phyloP scores from a whole-genome alignment of 2,888 invertebrate species.

The Sceliomorpha sp. region DNA sequence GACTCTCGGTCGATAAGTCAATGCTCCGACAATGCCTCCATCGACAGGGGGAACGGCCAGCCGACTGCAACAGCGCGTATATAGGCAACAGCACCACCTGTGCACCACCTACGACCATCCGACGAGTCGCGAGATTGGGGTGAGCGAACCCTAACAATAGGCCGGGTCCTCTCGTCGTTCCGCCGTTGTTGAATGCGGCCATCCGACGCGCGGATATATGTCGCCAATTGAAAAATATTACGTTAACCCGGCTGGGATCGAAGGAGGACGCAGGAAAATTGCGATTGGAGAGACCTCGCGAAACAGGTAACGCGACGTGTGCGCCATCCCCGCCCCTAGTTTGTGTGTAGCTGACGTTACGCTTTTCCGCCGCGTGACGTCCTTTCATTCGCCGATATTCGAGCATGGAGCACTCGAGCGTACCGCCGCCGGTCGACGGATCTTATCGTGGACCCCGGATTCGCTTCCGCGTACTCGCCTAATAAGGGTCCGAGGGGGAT shows the following conservation, averaged over 20 bases:
- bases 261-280: constrained; percentile 25
- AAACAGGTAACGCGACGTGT: too few species aligned
- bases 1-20: constrained; percentile 65
- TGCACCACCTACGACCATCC: constrained; percentile 34
- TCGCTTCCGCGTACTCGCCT: too few species aligned
- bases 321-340: too few species aligned
- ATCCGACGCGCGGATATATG: constrained; percentile 6
- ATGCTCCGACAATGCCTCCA: constrained; percentile 61
- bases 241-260: constrained; percentile 3
- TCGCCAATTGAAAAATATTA: constrained; percentile 42
- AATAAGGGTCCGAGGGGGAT: too few species aligned
- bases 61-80: constrained; percentile 10
- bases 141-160: constrained; percentile 61
- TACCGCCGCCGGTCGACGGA: too few species aligned
- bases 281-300: constrained; percentile 17
- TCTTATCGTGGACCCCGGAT: too few species aligned
- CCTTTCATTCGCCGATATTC: too few species aligned
- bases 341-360: too few species aligned
- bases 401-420: too few species aligned
- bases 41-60: constrained; percentile 43
- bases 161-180: constrained; percentile 14
- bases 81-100: constrained; percentile 23
- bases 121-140: constrained; percentile 43
- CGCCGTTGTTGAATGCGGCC: constrained; percentile 1
- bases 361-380: too few species aligned